Conservation (phyloP, 1,140 invertebrate genomes). For the Diachasma alloeum region DNA sequence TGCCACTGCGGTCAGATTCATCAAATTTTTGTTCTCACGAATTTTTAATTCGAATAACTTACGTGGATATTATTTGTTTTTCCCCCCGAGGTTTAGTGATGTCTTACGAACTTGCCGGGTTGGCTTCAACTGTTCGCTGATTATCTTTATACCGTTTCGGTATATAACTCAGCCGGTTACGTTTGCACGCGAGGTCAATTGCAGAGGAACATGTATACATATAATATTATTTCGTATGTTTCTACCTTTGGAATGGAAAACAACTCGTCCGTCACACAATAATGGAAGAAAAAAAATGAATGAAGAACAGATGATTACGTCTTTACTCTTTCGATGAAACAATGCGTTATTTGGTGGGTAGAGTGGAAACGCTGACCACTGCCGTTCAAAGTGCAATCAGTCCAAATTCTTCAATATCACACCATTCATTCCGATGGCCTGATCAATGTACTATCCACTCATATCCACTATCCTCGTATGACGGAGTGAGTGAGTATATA, state of each 20-base stretch:
- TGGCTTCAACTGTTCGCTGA: neutral
- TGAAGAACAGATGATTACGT: neutral
- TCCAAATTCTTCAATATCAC: constrained; percentile 37
- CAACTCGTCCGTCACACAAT: neutral
- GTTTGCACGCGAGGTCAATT: neutral
- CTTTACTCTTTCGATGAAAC: neutral
- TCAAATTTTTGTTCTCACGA: no score
- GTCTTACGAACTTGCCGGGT: neutral
- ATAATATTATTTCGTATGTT: neutral
- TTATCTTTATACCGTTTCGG: neutral
- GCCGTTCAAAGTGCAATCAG: constrained; percentile 43
- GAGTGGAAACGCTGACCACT: neutral
- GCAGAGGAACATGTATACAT: neutral
- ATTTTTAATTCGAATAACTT: neutral
- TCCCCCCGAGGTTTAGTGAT: neutral
- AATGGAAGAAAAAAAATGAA: neutral
- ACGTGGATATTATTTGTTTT: neutral
- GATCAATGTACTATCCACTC: constrained; percentile 10
- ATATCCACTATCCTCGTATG: neutral
- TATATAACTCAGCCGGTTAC: neutral
- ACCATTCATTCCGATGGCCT: constrained; percentile 33
- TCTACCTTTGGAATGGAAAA: neutral
- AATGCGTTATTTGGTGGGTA: neutral
- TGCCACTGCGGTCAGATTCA: no score
- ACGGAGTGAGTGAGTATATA: neutral